Conservation (phyloP, 2,888 invertebrate species). For the Eumacrocentrus americanus region DNA sequence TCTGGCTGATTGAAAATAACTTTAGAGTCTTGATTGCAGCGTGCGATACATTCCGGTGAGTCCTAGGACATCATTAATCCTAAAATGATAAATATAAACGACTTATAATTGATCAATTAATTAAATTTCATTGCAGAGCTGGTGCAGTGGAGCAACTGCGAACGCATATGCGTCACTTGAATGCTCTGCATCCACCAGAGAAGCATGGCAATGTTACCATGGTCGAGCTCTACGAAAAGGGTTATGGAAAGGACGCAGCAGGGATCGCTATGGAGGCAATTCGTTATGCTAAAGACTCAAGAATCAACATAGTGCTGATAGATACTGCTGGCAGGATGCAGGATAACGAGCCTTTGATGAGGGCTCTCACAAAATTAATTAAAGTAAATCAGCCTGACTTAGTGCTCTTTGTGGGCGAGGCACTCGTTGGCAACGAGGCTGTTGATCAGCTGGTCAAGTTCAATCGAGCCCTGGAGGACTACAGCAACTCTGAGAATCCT, state of each 20-base stretch:
- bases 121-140: slow-evolving; percentile 67
- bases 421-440: slow-evolving; percentile 99
- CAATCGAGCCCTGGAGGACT: slow-evolving; percentile 96
- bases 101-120: not conserved
- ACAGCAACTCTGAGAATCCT: slow-evolving; percentile 74
- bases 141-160: slow-evolving; percentile 98
- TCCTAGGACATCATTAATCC: too few relatives aligned
- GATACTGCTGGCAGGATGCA: slow-evolving; percentile 99
- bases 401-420: slow-evolving; percentile 99
- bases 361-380: slow-evolving; percentile 95
- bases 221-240: slow-evolving; percentile 97
- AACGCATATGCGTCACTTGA: slow-evolving; percentile 91
- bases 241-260: slow-evolving; percentile 98
- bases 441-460: slow-evolving; percentile 99
- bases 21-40: slow-evolving; percentile 96
- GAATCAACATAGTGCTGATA: slow-evolving; percentile 91
- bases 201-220: slow-evolving; percentile 74
- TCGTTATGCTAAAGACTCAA: slow-evolving; percentile 80
- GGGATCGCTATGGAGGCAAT: slow-evolving; percentile 98
- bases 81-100: not conserved
- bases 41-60: slow-evolving; percentile 88
- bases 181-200: slow-evolving; percentile 87
- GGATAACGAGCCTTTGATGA: slow-evolving; percentile 99
- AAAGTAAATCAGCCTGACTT: slow-evolving; percentile 97
- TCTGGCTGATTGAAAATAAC: slow-evolving; percentile 98